Evolutionary conservation across 2,797 vertebrate species (phyloP).

Genomic region (Molossus molossus): DNA sequence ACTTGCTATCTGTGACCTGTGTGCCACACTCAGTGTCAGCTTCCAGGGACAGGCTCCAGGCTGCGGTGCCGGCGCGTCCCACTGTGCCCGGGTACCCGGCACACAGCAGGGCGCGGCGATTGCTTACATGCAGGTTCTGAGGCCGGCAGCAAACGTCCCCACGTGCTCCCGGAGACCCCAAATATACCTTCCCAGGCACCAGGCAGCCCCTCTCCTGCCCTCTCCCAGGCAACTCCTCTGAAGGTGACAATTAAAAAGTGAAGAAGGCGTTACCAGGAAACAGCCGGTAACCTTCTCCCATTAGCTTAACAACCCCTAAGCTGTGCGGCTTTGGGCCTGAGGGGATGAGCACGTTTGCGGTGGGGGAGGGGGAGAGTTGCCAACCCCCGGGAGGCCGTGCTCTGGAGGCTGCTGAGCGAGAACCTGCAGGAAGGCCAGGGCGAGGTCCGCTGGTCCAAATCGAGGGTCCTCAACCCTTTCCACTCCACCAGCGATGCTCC

Average conservation of each 20-base stretch:
- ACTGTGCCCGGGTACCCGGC: not conserved
- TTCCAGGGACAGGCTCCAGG: not conserved
- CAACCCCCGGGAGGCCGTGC: not conserved
- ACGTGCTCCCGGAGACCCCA: not conserved
- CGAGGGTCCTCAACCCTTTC: not conserved
- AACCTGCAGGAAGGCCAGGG: not conserved
- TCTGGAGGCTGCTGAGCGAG: not conserved
- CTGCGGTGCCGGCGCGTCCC: too few relatives aligned
- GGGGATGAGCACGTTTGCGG: not conserved
- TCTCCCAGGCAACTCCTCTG: not conserved
- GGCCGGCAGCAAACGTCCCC: not conserved
- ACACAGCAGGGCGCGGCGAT: not conserved
- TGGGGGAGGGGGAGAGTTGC: not conserved
- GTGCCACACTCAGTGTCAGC: not conserved
- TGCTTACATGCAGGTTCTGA: not conserved
- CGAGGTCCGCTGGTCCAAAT: not conserved
- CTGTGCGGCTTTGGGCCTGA: not conserved
- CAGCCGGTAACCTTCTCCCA: constrained; percentile 15
- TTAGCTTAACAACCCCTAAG: constrained; percentile 67
- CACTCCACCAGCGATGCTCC: not conserved
- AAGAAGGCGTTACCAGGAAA: constrained; percentile 73
- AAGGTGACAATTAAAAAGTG: constrained; percentile 67
- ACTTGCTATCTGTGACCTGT: not conserved
- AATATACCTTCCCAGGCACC: not conserved
- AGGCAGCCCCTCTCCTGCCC: not conserved